Evolutionary conservation across 2,113 vertebrate genomes (phyloP).

Genomic region (Helogale parvula): DNA sequence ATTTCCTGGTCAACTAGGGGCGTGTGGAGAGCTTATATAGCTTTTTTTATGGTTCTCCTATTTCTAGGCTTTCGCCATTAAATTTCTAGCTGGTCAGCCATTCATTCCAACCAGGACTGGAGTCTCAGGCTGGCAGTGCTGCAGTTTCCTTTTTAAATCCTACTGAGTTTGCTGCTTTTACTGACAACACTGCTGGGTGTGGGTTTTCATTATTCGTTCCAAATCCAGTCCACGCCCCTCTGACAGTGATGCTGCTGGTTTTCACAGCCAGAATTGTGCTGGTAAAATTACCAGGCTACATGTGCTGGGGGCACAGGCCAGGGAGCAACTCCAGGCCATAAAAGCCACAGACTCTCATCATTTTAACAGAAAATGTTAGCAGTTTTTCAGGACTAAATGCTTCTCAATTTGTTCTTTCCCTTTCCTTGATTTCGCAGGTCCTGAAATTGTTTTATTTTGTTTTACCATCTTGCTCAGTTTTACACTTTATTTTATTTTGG

Average conservation of each 20-base stretch:
- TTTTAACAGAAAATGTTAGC: background rate
- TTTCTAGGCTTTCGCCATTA: constrained; percentile 7
- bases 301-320: background rate
- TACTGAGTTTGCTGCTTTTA: background rate
- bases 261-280: background rate
- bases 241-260: background rate
- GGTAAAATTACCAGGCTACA: background rate
- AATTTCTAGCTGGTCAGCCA: background rate
- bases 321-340: background rate
- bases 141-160: background rate
- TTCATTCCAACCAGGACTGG: background rate
- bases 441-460: background rate
- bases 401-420: background rate
- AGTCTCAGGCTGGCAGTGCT: background rate
- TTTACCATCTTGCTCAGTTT: background rate
- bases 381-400: background rate
- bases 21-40: background rate
- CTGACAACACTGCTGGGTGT: background rate
- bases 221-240: background rate
- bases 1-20: background rate
- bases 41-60: background rate
- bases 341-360: background rate
- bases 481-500: background rate
- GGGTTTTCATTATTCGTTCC: background rate
- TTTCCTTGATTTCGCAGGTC: background rate